Percentiles rank a stretch among this genome's conserved stretches.
These are phyloP conservation scores for Myiopsitta monachus DNA, from an alignment of 2,113 vertebrate species.

Conservation along the genomic window DNA sequence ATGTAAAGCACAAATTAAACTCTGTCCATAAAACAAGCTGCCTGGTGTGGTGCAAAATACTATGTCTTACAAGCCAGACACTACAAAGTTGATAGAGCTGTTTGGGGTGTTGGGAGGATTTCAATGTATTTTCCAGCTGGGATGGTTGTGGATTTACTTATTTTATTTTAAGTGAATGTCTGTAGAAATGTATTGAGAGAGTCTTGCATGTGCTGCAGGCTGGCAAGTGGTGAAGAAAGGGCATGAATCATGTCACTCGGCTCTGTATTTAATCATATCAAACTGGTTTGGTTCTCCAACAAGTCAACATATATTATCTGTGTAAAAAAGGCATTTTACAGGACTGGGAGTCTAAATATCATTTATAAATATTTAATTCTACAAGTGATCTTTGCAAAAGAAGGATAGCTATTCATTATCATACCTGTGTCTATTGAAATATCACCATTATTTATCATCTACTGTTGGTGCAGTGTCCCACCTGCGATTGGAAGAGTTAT, in stretches of 20 bases:
- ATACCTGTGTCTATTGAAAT: slow-evolving; percentile 71
- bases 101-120: background rate
- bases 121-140: background rate
- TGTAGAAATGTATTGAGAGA: background rate
- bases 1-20: background rate
- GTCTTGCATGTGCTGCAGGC: background rate
- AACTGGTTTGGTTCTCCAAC: slow-evolving; percentile 67
- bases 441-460: slow-evolving; percentile 70
- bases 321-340: slow-evolving; percentile 66
- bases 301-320: slow-evolving; percentile 73
- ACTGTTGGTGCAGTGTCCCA: slow-evolving; percentile 39
- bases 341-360: slow-evolving; percentile 68
- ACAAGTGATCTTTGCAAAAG: slow-evolving; percentile 69
- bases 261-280: slow-evolving; percentile 66
- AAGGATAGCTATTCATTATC: slow-evolving; percentile 72
- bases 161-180: background rate
- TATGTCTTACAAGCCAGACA: background rate
- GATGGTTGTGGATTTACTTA: background rate
- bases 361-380: slow-evolving; percentile 77
- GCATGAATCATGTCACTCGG: slow-evolving; percentile 54
- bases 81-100: background rate
- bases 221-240: slow-evolving; percentile 23
- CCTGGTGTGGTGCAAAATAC: background rate
- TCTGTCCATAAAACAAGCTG: background rate
- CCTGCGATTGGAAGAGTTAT: slow-evolving; percentile 23